Conservation (phyloP, 2,113 vertebrate genomes). For the Podarcis raffonei region DNA sequence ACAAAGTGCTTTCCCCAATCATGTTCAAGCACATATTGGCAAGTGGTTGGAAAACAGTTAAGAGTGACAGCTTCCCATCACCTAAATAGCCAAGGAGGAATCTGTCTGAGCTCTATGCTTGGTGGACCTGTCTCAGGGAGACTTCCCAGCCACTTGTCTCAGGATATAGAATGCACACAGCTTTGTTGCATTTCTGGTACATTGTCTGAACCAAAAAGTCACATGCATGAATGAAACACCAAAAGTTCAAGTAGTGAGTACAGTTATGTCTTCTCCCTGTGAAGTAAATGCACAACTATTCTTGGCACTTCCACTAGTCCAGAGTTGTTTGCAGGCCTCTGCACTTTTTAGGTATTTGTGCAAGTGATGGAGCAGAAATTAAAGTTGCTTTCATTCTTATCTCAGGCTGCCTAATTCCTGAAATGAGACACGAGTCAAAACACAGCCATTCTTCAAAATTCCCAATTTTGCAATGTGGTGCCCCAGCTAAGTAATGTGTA, state of each 20-base stretch:
- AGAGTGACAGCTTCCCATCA: background rate
- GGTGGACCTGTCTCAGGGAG: background rate
- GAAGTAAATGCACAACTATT: background rate
- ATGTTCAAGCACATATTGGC: background rate
- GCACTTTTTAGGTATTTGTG: background rate
- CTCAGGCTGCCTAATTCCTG: too few species aligned
- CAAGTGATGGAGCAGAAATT: too few species aligned
- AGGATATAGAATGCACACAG: background rate
- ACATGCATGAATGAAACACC: background rate
- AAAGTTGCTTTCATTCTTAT: too few species aligned
- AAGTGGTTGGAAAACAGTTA: background rate
- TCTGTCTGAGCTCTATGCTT: background rate
- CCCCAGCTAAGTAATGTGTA: too few species aligned
- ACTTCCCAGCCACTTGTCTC: background rate
- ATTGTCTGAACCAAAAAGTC: background rate
- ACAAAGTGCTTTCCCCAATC: background rate
- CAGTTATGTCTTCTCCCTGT: background rate
- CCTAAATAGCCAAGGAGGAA: background rate
- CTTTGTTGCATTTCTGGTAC: background rate
- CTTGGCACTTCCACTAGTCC: too few species aligned
- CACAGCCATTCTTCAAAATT: too few species aligned
- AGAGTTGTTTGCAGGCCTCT: background rate
- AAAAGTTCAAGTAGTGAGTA: too few species aligned
- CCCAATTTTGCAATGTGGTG: too few species aligned
- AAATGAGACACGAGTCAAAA: too few species aligned